Percentiles rank a stretch among this genome's conserved stretches.
Conservation (phyloP, 2,113 vertebrate genomes). For the Ciconia boyciana region DNA sequence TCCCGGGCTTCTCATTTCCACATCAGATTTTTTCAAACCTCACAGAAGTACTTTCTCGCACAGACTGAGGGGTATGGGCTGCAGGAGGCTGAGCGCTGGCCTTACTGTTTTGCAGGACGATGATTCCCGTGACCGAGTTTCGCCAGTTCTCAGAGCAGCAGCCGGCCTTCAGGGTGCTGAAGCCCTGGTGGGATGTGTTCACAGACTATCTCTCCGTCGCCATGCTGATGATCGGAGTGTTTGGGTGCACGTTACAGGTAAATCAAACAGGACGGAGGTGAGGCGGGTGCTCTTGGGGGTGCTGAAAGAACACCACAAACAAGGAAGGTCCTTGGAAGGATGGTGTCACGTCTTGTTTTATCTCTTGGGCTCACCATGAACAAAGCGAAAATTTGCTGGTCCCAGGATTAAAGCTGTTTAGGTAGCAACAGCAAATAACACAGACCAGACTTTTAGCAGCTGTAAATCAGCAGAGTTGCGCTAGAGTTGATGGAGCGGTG, state of each 20-base stretch:
- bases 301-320: neutral
- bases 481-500: neutral
- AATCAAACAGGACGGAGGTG: neutral
- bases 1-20: neutral
- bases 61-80: fast-evolving
- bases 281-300: neutral
- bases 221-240: conserved; percentile 99
- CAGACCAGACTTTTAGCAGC: neutral
- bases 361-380: neutral
- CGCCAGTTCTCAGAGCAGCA: conserved; percentile 98
- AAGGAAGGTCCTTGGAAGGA: neutral
- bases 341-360: neutral
- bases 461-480: neutral
- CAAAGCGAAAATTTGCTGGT: neutral
- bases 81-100: neutral
- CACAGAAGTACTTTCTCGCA: neutral
- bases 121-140: conserved; percentile 98
- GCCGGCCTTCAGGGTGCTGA: conserved; percentile 95
- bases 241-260: conserved; percentile 97
- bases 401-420: neutral
- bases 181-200: conserved; percentile 99
- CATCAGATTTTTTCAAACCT: neutral
- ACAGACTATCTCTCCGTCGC: conserved; percentile 94
- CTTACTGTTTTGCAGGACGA: conserved; percentile 76
- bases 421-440: conserved; percentile 10